These are phyloP conservation scores for Saguinus imperator DNA, from an alignment of 2,113 vertebrate species.

Conservation along the genomic window DNA sequence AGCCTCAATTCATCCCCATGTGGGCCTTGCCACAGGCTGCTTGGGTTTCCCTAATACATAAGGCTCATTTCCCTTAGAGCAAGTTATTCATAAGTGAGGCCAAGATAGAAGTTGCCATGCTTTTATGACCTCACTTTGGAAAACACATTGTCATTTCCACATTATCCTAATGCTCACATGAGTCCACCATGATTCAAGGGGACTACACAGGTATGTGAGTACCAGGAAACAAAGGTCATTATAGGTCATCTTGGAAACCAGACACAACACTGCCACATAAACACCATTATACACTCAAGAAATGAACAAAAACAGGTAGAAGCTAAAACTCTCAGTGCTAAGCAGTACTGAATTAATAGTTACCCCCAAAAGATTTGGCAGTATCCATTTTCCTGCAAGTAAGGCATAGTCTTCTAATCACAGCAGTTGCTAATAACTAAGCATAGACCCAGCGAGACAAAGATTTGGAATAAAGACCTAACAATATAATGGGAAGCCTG, in stretches of 20 bases:
- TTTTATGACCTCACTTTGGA: background rate
- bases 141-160: background rate
- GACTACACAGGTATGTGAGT: background rate
- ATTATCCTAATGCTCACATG: background rate
- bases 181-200: background rate
- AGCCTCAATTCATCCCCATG: background rate
- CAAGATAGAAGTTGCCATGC: background rate
- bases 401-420: background rate
- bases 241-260: background rate
- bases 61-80: background rate
- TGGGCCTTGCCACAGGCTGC: background rate
- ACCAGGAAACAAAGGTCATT: background rate
- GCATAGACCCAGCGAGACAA: background rate
- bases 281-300: background rate
- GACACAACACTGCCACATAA: background rate
- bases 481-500: background rate
- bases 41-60: background rate
- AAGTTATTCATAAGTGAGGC: background rate
- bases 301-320: slow-evolving; percentile 5
- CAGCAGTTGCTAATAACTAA: background rate
- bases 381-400: background rate
- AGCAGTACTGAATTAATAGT: background rate
- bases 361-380: background rate
- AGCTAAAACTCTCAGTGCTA: background rate
- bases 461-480: background rate